Evolutionary conservation across 2,797 vertebrate species (phyloP), one percentile per base, ranked within the genome.

Genomic region (Momotus momota): DNA sequence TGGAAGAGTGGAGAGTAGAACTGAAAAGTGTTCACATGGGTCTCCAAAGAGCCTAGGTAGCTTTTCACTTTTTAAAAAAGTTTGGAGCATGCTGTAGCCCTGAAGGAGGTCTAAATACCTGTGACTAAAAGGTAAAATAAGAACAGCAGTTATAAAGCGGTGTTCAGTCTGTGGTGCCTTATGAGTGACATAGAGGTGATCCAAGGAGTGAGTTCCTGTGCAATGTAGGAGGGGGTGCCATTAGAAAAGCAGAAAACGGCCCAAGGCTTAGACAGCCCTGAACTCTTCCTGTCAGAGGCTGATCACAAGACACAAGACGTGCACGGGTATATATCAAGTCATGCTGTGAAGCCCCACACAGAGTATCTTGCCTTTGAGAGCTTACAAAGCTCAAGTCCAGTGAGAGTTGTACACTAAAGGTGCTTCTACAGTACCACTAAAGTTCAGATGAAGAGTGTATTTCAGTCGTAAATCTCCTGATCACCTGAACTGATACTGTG

Each of bases 341-440:
- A 1, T 14, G n/a, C 78, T 45, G 16, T 29, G 6, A 25, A 52
- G 41, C 16, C 65, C 41, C 1, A 4, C 55, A 40, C 5, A 72
- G 12, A 48, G 23, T 20, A 57, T 75, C 45, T 54, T 72, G 51
- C 18, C 29, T 81, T 49, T 43, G 33, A 88, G 54, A 81, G 29
- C 38, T 72, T 38, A 81, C 6, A 46, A 61, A 51, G 12, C 16
- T 78, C 27, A 41, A 78, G 51, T 29, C 38, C 41, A 48, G 51
- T 0, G 0, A 70, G 75, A 57, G 35, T 25, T 46, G 25, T 22
- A 41, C 3, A 4, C 41, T 7, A 40, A 55, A 12, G 25, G 8
- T 65, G 38, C 25, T 51, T 43, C 77, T 80, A 43, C 10, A 40
- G 43, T 6, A 83, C 27, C 69, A 35, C 25, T 49, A 6, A 17